These are phyloP conservation scores for Hydrochoerus hydrochaeris DNA, from an alignment of 2,113 vertebrate species.

Conservation along the genomic window DNA sequence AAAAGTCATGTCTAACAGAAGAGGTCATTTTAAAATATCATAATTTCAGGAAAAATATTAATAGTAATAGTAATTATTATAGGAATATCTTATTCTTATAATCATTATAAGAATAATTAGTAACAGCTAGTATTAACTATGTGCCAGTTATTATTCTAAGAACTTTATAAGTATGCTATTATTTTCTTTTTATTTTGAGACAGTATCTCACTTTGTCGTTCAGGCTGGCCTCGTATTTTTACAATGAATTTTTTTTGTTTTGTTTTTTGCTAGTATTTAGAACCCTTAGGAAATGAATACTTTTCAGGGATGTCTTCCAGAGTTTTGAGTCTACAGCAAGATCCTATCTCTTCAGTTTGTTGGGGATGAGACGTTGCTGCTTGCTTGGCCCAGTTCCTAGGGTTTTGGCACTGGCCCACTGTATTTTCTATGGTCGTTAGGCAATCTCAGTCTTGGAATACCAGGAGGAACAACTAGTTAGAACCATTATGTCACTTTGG, in stretches of 20 bases:
- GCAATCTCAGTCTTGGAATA: not conserved
- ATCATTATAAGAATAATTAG: not conserved
- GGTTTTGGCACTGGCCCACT: not conserved
- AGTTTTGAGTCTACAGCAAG: not conserved
- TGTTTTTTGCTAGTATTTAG: not conserved
- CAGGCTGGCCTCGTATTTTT: not conserved
- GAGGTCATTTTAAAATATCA: not conserved
- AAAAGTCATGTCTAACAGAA: not conserved
- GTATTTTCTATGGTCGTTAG: not conserved
- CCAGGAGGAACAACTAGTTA: not conserved
- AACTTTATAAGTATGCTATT: not conserved
- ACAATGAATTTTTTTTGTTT: not conserved
- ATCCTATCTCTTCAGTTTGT: not conserved
- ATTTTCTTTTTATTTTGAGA: not conserved
- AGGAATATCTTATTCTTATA: not conserved
- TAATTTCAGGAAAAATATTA: not conserved
- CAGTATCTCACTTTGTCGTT: not conserved
- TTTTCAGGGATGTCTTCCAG: not conserved
- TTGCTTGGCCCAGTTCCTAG: not conserved
- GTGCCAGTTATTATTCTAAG: not conserved
- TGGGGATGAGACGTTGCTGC: not conserved
- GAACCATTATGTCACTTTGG: not conserved
- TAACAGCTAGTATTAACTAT: not conserved
- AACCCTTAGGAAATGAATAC: not conserved
- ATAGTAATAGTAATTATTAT: not conserved